Evolutionary conservation across 2,888 invertebrate genomes (phyloP).

Genomic region (Leptinotarsa rubiginosa): DNA sequence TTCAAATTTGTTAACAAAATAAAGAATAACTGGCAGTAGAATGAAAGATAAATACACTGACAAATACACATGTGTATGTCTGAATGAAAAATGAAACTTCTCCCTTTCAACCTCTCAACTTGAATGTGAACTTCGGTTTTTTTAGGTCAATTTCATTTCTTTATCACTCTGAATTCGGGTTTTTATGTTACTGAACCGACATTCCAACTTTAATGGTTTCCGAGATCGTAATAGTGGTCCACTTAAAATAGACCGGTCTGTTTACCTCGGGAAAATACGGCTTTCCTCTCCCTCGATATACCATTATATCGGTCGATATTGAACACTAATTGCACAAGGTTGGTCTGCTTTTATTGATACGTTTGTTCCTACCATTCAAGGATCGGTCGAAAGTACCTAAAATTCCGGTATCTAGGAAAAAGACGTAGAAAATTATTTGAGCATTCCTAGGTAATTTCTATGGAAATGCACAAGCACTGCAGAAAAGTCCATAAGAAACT

Average conservation of each 20-base stretch:
- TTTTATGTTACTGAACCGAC: neutral
- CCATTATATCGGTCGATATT: neutral
- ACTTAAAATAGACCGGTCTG: conserved; percentile 14
- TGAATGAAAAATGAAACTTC: no score
- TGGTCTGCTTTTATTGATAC: neutral
- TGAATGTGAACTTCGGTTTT: neutral
- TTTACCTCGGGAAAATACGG: conserved; percentile 16
- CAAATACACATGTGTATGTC: no score
- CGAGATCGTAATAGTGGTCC: conserved; percentile 9
- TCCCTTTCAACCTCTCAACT: no score
- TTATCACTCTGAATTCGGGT: neutral
- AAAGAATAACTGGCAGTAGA: no score
- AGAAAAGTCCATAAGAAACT: no score
- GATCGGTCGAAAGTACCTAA: neutral
- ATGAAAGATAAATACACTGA: no score
- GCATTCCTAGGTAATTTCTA: neutral
- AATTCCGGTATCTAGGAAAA: neutral
- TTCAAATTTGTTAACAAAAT: no score
- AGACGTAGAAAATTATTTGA: neutral
- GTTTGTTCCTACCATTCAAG: neutral
- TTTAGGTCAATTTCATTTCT: neutral
- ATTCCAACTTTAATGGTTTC: conserved; percentile 12
- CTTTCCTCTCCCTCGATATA: conserved; percentile 8
- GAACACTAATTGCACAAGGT: conserved; percentile 2
- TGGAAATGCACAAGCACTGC: no score